These are phyloP conservation scores for Drosophila suzukii DNA, from an alignment of 1,140 invertebrate genomes.

Conservation along the genomic window DNA sequence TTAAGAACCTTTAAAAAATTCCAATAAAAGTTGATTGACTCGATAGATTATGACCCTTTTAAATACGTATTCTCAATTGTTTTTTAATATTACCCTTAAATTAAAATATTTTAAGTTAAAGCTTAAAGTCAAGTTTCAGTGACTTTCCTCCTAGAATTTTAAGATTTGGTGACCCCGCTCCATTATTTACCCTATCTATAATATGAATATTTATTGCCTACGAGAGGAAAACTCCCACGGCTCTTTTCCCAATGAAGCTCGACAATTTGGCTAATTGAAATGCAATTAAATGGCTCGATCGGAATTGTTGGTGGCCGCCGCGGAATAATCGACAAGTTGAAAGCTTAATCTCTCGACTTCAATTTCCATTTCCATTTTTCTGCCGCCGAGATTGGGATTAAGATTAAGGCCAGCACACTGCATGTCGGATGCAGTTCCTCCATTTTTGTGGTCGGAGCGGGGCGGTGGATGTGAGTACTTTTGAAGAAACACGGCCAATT, in stretches of 20 bases:
- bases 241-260: slow-evolving; percentile 61
- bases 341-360: slow-evolving; percentile 6
- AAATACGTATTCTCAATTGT: no score
- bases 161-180: not conserved
- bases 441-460: slow-evolving; percentile 57
- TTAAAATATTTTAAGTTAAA: no score
- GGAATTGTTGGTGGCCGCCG: slow-evolving; percentile 11
- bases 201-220: not conserved
- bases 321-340: not conserved
- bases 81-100: no score
- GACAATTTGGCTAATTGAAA: slow-evolving; percentile 69
- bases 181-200: not conserved
- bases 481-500: slow-evolving; percentile 59
- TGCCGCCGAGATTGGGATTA: slow-evolving; percentile 41
- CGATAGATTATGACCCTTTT: no score
- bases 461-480: slow-evolving; percentile 18
- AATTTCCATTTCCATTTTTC: slow-evolving; percentile 6
- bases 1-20: no score
- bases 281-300: slow-evolving; percentile 69
- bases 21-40: no score
- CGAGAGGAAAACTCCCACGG: slow-evolving; percentile 42
- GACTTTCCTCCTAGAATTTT: no score
- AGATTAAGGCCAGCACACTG: slow-evolving; percentile 61
- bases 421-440: slow-evolving; percentile 45
- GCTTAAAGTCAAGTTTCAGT: no score